Base-by-base conservation (phyloP, 2,797 vertebrate genomes). In the Mastacembelus armatus region DNA sequence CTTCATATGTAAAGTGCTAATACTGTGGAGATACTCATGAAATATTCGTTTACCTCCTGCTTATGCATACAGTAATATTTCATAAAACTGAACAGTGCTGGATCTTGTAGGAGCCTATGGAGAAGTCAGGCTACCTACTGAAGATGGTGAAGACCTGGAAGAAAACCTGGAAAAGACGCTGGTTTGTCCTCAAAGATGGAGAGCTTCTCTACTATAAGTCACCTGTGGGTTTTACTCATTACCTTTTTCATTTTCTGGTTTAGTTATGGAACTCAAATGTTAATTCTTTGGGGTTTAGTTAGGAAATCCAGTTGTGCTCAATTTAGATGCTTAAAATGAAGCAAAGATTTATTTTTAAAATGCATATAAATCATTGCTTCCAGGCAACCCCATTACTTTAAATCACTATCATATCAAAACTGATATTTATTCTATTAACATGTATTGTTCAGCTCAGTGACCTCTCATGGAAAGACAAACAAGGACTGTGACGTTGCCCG, bases 111-210 rank as follows among this genome's bases (percentile, higher is more conserved):
- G 97, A 99, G 63, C 94, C 93, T 0, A 93, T 98, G 91, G 97
- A 99, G 91, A 99, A 99, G 90, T 99, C 98, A 10, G 98, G 97
- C 2, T 99, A 99, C 87, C 93, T 99, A 80, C 81, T 99, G 82
- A 99, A 99, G 93, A 98, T 98, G 97, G 94, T 98, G 27, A 94
- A 93, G 83, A 96, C 95, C 8, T 98, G 95, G 95, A 95, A 97
- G 84, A 98, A 98, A 88, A 96, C 95, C 6, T 99, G 98, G 97
- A 98, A 97, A 86, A 93, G 98, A 78, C 94, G 95, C 71, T 99
- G 97, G 97, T 99, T 99, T 85, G 95, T 99, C 64, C 95, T 99
- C 39, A 99, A 98, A 94, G 96, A 96, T 11, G 98, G 97, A 8
- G 98, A 99, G 88, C 89, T 99, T 81, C 94, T 99, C 0, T 99